phyloP scores from a whole-genome alignment of 1,140 invertebrate genomes.

The Heliconius himera region DNA sequence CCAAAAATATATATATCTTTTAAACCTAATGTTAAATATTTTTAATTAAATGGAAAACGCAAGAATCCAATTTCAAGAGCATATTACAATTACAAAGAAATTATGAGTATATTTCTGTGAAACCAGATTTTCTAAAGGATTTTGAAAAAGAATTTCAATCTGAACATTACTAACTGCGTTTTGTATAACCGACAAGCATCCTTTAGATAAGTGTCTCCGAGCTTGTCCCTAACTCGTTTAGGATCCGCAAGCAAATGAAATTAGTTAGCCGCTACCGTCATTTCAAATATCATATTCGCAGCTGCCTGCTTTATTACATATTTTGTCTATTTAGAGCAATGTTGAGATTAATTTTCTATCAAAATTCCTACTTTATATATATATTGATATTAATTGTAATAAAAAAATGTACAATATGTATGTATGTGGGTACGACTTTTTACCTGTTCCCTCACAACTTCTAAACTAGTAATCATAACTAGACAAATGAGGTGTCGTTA shows the following conservation, averaged over 20 bases:
- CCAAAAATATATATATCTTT: not conserved
- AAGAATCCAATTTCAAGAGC: not conserved
- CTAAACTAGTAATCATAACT: too few relatives aligned
- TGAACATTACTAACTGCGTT: slow-evolving; percentile 38
- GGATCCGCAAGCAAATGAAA: slow-evolving; percentile 71
- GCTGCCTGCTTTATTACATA: slow-evolving; percentile 65
- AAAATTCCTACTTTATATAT: too few relatives aligned
- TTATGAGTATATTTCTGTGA: not conserved
- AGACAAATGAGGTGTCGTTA: too few relatives aligned
- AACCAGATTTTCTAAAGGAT: slow-evolving; percentile 3
- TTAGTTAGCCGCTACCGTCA: slow-evolving; percentile 69
- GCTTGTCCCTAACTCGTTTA: slow-evolving; percentile 68
- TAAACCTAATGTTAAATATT: not conserved
- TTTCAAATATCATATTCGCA: slow-evolving; percentile 77
- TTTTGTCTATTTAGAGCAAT: slow-evolving; percentile 43
- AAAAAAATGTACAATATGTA: too few relatives aligned
- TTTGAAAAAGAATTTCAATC: slow-evolving; percentile 25
- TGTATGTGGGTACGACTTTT: too few relatives aligned
- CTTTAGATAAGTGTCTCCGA: slow-evolving; percentile 38
- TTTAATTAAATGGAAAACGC: not conserved
- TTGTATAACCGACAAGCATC: slow-evolving; percentile 35
- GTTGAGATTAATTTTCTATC: not conserved
- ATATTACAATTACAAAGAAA: not conserved
- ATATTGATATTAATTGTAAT: too few relatives aligned
- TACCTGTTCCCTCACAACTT: too few relatives aligned